These are phyloP conservation scores for Cyclophora albipunctata DNA, from an alignment of 2,888 invertebrate species.

Conservation along the genomic window DNA sequence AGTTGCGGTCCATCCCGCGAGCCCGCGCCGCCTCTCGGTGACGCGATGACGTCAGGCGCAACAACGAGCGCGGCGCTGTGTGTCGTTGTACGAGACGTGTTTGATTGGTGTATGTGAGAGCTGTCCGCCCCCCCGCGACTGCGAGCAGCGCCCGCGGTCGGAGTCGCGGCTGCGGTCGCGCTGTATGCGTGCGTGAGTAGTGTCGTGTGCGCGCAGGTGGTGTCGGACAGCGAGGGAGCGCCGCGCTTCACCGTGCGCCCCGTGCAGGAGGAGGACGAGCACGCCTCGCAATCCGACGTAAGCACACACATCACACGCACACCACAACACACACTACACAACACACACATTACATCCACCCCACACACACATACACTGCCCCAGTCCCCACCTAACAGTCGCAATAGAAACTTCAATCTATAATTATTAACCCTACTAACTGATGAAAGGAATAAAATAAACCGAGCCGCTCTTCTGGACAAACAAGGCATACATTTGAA, in stretches of 20 bases:
- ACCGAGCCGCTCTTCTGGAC: no score
- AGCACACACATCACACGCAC: slow-evolving; percentile 28
- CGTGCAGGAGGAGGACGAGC: slow-evolving; percentile 80
- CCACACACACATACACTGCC: slow-evolving; percentile 8
- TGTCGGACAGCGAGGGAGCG: slow-evolving; percentile 69
- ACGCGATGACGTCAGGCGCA: slow-evolving; percentile 18
- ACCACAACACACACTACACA: slow-evolving; percentile 5
- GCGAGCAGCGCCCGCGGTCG: background rate
- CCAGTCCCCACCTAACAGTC: background rate
- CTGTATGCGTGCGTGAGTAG: slow-evolving; percentile 1
- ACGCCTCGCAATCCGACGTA: slow-evolving; percentile 67
- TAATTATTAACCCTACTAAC: no score
- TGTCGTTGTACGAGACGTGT: slow-evolving; percentile 5
- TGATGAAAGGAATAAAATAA: no score
- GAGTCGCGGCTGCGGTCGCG: slow-evolving; percentile 1
- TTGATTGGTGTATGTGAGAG: slow-evolving; percentile 3
- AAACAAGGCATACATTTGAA: no score
- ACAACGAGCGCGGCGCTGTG: slow-evolving; percentile 13
- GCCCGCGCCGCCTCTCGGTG: no score
- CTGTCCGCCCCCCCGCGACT: no score
- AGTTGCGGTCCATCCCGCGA: no score
- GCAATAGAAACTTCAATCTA: background rate
- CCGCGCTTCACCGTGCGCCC: slow-evolving; percentile 80
- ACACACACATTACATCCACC: slow-evolving; percentile 12
- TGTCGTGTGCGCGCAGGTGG: slow-evolving; percentile 47